Base-by-base conservation (phyloP, 1,140 invertebrate species). In the Neuroterus valhalla region DNA sequence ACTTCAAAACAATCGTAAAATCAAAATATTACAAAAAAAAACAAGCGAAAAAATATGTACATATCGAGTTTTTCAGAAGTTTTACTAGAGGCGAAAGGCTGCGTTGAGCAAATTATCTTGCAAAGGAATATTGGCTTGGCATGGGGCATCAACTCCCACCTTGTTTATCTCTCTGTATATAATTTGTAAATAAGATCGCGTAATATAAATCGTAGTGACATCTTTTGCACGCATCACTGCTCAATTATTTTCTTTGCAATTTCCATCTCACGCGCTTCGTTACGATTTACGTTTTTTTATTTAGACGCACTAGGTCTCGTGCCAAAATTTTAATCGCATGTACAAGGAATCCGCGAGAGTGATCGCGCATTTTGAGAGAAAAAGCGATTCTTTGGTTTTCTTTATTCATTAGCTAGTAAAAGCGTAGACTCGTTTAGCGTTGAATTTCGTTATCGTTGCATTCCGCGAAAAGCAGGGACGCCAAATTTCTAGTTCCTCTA, bases 161-260 rank as follows among this genome's bases (percentile, higher is more conserved):
- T 77, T 81, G 68, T 72, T 80, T 38, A 38, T 81, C 72, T 80
- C 72, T 79, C 73, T 84, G 83, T 84, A 83, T 83, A 84, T 84
- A 84, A 81, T 84, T 83, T 84, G 83, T 84, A 84, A 79, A 84
- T 84, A 84, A 75, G 72, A 81, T 72, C 66, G 77, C 74, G 72
- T 76, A 77, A 77, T 81, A 74, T 81, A 79, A 77, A 81, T 79
- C 72, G 74, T 75, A 78, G n/a, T 19, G 71, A 44, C n/a, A 14
- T 55, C 14, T 55, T 31, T 23, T 15, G 55, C 26, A 62, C 26
- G 55, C 55, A 62, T 62, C 55, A 62, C 55, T 26, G 21, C 26
- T 62, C 31, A 26, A 62, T 62, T 62, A 31, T 23, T 26, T 38
- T 5, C n/a, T 62, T 31, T 62, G 55, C 55, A 62, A 26, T 38